Percentiles rank a stretch among this genome's conserved stretches.
These are phyloP conservation scores for Spodoptera picta DNA, from an alignment of 2,888 invertebrate genomes.

Conservation along the genomic window DNA sequence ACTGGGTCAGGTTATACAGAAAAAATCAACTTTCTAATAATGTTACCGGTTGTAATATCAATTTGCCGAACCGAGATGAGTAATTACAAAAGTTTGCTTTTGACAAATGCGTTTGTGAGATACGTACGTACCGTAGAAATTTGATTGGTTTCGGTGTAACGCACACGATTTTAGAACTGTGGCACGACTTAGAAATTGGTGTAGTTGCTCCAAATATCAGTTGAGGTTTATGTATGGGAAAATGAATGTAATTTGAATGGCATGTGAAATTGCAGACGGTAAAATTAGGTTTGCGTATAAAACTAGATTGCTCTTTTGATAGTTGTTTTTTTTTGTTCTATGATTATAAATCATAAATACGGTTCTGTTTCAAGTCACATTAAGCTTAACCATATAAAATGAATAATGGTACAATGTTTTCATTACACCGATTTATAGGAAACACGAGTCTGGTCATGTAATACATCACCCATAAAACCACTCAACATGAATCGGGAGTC, in stretches of 20 bases:
- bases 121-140: slow-evolving; percentile 79
- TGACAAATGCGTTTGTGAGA: slow-evolving; percentile 84
- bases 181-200: slow-evolving; percentile 25
- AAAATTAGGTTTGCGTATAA: neutral
- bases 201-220: slow-evolving; percentile 29
- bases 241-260: slow-evolving; percentile 14
- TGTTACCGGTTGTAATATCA: slow-evolving; percentile 79
- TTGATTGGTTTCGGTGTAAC: slow-evolving; percentile 76
- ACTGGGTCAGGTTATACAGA: slow-evolving; percentile 59
- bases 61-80: slow-evolving; percentile 81
- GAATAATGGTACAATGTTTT: too few relatives aligned
- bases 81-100: slow-evolving; percentile 80
- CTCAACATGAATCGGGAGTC: too few relatives aligned
- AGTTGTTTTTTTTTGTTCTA: too few relatives aligned
- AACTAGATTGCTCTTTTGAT: too few relatives aligned
- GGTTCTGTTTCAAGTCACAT: too few relatives aligned
- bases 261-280: slow-evolving; percentile 2
- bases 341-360: too few relatives aligned
- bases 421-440: too few relatives aligned
- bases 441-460: too few relatives aligned
- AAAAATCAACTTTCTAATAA: slow-evolving; percentile 71
- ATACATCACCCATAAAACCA: too few relatives aligned
- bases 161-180: slow-evolving; percentile 47
- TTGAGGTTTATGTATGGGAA: slow-evolving; percentile 9
- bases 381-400: too few relatives aligned